These are phyloP conservation scores for Erynnis tages DNA, from an alignment of 2,888 invertebrate genomes.

Conservation along the genomic window DNA sequence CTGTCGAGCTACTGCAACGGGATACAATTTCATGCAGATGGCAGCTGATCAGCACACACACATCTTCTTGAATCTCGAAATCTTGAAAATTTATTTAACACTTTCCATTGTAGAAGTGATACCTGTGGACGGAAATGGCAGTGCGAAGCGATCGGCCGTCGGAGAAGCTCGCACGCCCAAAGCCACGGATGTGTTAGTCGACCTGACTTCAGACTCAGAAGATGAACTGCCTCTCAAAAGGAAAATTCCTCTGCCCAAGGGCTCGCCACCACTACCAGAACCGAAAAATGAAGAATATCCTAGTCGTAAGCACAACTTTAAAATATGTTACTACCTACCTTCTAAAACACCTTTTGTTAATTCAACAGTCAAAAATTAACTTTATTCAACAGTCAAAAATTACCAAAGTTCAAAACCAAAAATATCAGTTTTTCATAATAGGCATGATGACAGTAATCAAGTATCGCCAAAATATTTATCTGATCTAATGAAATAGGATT, in stretches of 20 bases:
- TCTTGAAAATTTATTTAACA: conserved; percentile 22
- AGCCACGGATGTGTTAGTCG: conserved; percentile 77
- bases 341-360: too few species aligned
- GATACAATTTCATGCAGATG: conserved; percentile 91
- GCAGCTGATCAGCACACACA: conserved; percentile 89
- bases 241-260: conserved; percentile 68
- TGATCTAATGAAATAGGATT: too few species aligned
- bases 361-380: too few species aligned
- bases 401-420: too few species aligned
- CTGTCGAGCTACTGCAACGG: conserved; percentile 87
- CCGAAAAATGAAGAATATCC: conserved; percentile 66
- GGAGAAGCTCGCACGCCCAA: conserved; percentile 67
- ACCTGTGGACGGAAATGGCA: conserved; percentile 60
- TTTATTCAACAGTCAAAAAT: too few species aligned
- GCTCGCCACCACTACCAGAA: conserved; percentile 65
- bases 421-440: too few species aligned
- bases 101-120: conserved; percentile 61
- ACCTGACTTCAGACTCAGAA: conserved; percentile 89
- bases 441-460: too few species aligned
- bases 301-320: conserved; percentile 44
- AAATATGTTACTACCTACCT: neutral
- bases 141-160: conserved; percentile 62
- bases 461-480: too few species aligned
- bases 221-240: conserved; percentile 85
- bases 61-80: too few species aligned